Conservation (phyloP, 2,797 vertebrate species). For the Odontamblyopus lacepedii region DNA sequence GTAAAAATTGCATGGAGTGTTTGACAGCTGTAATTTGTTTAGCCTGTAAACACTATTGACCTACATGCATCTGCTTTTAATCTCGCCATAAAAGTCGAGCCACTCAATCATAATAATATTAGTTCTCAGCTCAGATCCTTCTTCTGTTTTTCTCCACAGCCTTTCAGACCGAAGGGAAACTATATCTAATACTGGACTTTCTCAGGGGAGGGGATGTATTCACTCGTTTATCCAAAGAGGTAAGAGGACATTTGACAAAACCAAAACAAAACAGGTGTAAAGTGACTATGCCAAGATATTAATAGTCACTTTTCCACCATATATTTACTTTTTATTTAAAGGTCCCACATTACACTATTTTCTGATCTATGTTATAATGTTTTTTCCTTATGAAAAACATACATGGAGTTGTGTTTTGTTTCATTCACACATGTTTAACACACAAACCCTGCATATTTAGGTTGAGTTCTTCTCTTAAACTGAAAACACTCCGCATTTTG, state of each 20-base stretch:
- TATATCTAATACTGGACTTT: slow-evolving; percentile 99
- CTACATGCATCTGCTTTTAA: slow-evolving; percentile 6
- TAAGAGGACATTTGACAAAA: slow-evolving; percentile 71
- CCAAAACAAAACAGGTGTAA: slow-evolving; percentile 29
- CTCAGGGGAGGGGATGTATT: slow-evolving; percentile 99
- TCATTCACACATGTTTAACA: too few relatives aligned
- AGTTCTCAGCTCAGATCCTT: slow-evolving; percentile 6
- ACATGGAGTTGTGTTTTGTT: too few relatives aligned
- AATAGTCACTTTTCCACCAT: background rate
- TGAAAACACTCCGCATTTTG: too few relatives aligned
- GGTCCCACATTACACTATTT: too few relatives aligned
- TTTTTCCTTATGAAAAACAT: too few relatives aligned
- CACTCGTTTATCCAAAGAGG: slow-evolving; percentile 99
- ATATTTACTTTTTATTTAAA: background rate
- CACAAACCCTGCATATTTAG: too few relatives aligned
- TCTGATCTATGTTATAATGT: too few relatives aligned
- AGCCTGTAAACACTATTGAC: slow-evolving; percentile 8
- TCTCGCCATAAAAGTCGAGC: background rate
- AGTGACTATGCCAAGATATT: slow-evolving; percentile 28
- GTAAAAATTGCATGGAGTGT: background rate
- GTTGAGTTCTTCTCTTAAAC: too few relatives aligned
- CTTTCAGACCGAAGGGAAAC: slow-evolving; percentile 99
- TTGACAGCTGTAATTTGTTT: slow-evolving; percentile 14
- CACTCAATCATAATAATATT: slow-evolving; percentile 1
- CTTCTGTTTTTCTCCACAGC: slow-evolving; percentile 70